Base-by-base conservation (phyloP, 2,113 vertebrate genomes). In the Tor tambroides region DNA sequence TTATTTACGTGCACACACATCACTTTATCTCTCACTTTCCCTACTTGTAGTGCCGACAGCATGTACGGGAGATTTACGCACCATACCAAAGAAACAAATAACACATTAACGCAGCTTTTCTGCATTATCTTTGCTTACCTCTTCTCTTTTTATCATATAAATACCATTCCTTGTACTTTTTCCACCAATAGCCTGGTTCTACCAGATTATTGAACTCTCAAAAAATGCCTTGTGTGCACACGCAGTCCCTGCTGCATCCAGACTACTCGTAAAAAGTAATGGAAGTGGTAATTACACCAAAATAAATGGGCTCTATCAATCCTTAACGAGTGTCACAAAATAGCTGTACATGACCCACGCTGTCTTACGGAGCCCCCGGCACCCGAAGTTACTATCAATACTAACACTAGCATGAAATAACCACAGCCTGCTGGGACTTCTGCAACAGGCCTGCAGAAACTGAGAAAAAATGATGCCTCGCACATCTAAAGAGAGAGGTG, bases 331-430 rank as follows among this genome's bases (percentile, higher is more conserved):
- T 43, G 54, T 74, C 77, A 54, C 78, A 77, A 84, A 84, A 49
- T 72, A 72, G 82, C 65, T 46, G 19, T 35, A 78, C 81, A 61
- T 11, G 75, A 23, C 38, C 54, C 84, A 41, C 6, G 21, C 67
- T 76, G 32, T 80, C 69, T 78, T 54, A 86, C 92, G 61, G 90
- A 92, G 93, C 91, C 92, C 92, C 91, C 92, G 92, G 94, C 94
- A 93, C 92, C 91, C 89, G n/a, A 90, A 91, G 89, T 92, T 92
- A 93, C 81, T 93, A 95, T 94, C 93, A 93, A 93, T 94, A 93
- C 91, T 90, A 93, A 93, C 91, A 93, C 91, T 87, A 94, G 89
- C 94, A 95, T 94, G 93, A 95, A 95, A 95, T 94, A 93, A 94
- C 92, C 91, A 91, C 88, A 59, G 92, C 92, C 93, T 91, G 84